phyloP scores from a whole-genome alignment of 1,140 invertebrate genomes.

The Gryllus bimaculatus region DNA sequence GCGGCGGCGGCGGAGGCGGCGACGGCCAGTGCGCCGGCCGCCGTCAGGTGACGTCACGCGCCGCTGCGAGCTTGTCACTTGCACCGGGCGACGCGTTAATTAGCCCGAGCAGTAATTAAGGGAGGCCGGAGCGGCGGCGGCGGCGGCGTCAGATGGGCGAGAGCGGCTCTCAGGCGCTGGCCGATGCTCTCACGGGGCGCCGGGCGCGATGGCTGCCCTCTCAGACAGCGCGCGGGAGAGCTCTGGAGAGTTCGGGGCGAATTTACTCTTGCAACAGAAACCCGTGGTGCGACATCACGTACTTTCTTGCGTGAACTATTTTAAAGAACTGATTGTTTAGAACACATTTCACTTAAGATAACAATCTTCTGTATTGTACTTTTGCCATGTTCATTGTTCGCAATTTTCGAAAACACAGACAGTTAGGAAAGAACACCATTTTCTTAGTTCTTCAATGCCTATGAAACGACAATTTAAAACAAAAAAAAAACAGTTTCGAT shows the following conservation, averaged over 20 bases:
- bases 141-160: background rate
- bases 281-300: too few species aligned
- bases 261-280: background rate
- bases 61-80: conserved; percentile 12
- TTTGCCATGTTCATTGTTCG: too few species aligned
- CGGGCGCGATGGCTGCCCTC: background rate
- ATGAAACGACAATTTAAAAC: too few species aligned
- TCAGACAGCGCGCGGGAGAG: background rate
- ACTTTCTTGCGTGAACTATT: too few species aligned
- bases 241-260: background rate
- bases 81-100: conserved; percentile 9
- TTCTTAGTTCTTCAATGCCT: too few species aligned
- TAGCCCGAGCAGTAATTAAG: conserved; percentile 13
- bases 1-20: background rate
- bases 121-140: background rate
- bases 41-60: background rate
- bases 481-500: too few species aligned
- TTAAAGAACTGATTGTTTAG: too few species aligned
- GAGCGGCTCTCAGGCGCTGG: too few species aligned
- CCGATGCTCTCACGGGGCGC: background rate
- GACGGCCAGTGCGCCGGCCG: background rate
- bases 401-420: too few species aligned
- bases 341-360: too few species aligned
- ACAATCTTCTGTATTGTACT: too few species aligned
- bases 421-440: too few species aligned